These are phyloP conservation scores for Cosmorhoe ocellata DNA, from an alignment of 2,888 invertebrate species.

Conservation along the genomic window DNA sequence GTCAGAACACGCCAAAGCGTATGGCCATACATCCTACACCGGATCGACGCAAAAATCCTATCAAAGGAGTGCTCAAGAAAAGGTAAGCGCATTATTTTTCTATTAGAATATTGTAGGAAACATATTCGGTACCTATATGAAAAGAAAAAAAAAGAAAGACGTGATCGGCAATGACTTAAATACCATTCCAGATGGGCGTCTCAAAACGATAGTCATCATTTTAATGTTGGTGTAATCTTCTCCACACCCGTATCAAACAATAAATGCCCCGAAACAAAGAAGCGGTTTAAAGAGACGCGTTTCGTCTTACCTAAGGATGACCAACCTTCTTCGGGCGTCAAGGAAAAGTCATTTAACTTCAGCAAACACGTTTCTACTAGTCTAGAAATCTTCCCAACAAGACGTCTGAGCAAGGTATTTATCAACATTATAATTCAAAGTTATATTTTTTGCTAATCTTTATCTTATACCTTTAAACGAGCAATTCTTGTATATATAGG, in stretches of 20 bases:
- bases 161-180: too few species aligned
- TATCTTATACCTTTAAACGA: too few species aligned
- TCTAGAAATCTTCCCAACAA: constrained; percentile 77
- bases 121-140: too few species aligned
- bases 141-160: too few species aligned
- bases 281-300: constrained; percentile 81
- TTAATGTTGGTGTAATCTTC: constrained; percentile 87
- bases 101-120: neutral
- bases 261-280: constrained; percentile 66
- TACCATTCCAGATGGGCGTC: constrained; percentile 80
- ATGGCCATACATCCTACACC: constrained; percentile 79
- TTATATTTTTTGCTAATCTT: too few species aligned
- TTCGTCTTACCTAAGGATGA: constrained; percentile 83
- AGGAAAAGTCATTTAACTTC: constrained; percentile 67
- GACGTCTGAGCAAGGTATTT: constrained; percentile 70
- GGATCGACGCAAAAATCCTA: constrained; percentile 75
- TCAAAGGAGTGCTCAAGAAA: constrained; percentile 84
- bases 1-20: constrained; percentile 85
- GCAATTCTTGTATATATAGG: too few species aligned
- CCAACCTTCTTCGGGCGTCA: constrained; percentile 58
- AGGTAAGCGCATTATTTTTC: constrained; percentile 50
- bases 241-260: constrained; percentile 87
- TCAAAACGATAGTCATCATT: constrained; percentile 83
- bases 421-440: too few species aligned
- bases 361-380: constrained; percentile 76